Percentiles rank a stretch among this genome's conserved stretches.
Evolutionary conservation across 2,113 vertebrate species (phyloP).

Genomic region (Benthochromis sp.): DNA sequence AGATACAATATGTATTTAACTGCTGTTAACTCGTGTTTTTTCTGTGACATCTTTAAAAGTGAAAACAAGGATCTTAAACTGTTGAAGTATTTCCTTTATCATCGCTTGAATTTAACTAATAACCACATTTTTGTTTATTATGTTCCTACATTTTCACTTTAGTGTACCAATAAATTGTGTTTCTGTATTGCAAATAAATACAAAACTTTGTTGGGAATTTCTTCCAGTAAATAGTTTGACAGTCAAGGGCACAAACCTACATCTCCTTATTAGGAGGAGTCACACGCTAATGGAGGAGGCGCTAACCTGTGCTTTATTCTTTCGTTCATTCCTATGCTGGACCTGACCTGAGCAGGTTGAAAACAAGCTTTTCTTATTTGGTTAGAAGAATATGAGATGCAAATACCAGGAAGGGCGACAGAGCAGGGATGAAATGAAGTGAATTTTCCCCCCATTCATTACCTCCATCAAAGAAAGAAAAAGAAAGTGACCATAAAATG

Average conservation of each 20-base stretch:
- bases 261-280: neutral
- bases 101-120: neutral
- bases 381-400: conserved; percentile 36
- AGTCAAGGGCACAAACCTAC: neutral
- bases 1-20: neutral
- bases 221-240: neutral
- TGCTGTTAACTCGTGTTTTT: neutral
- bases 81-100: neutral
- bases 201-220: neutral
- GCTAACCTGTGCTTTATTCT: neutral
- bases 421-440: conserved; percentile 33
- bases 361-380: conserved; percentile 38
- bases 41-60: neutral
- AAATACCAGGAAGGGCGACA: conserved; percentile 20
- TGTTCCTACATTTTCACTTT: neutral
- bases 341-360: neutral
- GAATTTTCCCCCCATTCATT: conserved; percentile 55
- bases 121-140: neutral
- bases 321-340: neutral
- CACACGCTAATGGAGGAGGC: neutral
- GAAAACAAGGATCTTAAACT: neutral
- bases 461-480: conserved; percentile 33
- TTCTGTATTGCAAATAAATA: neutral
- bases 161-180: neutral
- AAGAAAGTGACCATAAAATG: conserved; percentile 44